Base-by-base conservation (phyloP, 2,113 vertebrate genomes). In the Oostethus manadensis region DNA sequence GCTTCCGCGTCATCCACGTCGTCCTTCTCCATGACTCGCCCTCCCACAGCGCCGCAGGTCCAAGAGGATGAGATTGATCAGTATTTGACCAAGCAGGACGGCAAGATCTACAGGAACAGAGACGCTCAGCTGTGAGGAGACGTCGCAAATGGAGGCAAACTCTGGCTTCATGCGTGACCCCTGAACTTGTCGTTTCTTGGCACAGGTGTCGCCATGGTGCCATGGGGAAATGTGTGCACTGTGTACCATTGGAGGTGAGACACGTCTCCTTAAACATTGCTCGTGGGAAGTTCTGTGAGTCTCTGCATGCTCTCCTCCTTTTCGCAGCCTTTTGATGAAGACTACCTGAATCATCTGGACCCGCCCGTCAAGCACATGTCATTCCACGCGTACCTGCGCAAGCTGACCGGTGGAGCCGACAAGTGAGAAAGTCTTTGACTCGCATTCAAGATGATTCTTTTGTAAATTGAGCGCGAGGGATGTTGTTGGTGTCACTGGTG, bases 331-430 rank as follows among this genome's bases (percentile, higher is more conserved):
- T 99, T 99, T 68, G 97, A 99, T 29, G 97, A 99, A 83, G 97
- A 99, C 89, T 99, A 99, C 88, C 90, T 99, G 78, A 98, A 98
- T 86, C 97, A 99, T 73, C 91, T 99, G 14, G 97, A 99, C 78
- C 97, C 97, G 10, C 97, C 97, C 0, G 97, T 99, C 82, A 99
- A 99, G 87, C 96, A 99, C 83, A 99, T 99, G 96, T 98, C 97
- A 62, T 99, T 99, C 89, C 97, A 99, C 64, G 97, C 97, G 57
- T 97, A 99, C 79, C 94, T 99, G 78, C 94, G 96, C 70, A 99
- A 99, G 86, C 91, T 99, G 88, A 99, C 96, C 0, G 96, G 97
- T 15, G 97, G 97, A 18, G 93, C 97, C 0, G 97, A 99, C 84
- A 99, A 99, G 97, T 98, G 83, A 93, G 94, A 33, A 23, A 10